These are phyloP conservation scores for Synanthedon formicaeformis DNA, from an alignment of 2,888 invertebrate genomes.

Conservation along the genomic window DNA sequence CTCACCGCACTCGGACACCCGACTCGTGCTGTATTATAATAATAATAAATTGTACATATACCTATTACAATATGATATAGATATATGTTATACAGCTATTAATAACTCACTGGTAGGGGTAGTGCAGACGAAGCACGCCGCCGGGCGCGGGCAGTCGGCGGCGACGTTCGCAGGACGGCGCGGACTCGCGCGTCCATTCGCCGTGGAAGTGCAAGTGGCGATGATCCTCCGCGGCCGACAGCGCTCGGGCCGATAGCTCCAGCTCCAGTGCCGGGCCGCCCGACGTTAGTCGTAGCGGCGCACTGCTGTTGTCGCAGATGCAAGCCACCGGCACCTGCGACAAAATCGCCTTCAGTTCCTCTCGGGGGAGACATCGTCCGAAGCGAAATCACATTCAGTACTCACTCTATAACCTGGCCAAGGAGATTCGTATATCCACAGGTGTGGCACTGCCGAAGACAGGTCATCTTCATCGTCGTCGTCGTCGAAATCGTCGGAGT, in stretches of 20 bases:
- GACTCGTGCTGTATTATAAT: conserved; percentile 16
- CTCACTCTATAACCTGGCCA: conserved; percentile 75
- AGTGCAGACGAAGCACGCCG: conserved; percentile 36
- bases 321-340: conserved; percentile 76
- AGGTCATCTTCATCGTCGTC: conserved; percentile 41
- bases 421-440: conserved; percentile 76
- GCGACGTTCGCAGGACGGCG: conserved; percentile 23
- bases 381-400: neutral
- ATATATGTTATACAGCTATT: neutral
- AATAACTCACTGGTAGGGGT: conserved; percentile 36
- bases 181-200: conserved; percentile 39
- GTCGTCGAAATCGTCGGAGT: conserved; percentile 10
- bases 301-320: conserved; percentile 79
- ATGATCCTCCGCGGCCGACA: conserved; percentile 85
- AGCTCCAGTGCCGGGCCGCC: conserved; percentile 75
- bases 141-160: conserved; percentile 38
- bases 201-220: conserved; percentile 84
- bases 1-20: conserved; percentile 74
- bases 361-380: neutral
- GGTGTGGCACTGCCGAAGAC: conserved; percentile 59
- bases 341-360: neutral
- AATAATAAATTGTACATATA: neutral
- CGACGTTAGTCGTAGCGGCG: conserved; percentile 31
- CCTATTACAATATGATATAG: neutral
- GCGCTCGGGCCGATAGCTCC: conserved; percentile 78